phyloP scores from a whole-genome alignment of 2,113 vertebrate species.

The Lipophrys pholis region DNA sequence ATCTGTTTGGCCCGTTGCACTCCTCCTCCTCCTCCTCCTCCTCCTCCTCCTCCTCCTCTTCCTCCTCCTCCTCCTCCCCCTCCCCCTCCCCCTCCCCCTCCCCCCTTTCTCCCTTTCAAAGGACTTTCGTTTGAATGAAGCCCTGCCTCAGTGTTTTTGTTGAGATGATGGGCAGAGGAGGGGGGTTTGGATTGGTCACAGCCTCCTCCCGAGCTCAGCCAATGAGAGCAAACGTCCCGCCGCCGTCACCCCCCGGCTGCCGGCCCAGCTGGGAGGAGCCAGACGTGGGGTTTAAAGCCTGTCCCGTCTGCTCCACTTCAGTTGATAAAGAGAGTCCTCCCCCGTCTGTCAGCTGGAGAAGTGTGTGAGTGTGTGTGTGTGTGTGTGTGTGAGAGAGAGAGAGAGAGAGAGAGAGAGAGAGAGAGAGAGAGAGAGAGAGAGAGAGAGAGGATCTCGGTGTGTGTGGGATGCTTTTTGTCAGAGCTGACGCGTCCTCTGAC shows the following conservation, averaged over 20 bases:
- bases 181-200: constrained; percentile 74
- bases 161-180: constrained; percentile 65
- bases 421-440: neutral
- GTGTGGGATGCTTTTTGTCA: constrained; percentile 53
- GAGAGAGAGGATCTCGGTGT: constrained; percentile 26
- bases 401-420: constrained; percentile 3
- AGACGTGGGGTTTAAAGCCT: constrained; percentile 77
- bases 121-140: constrained; percentile 86
- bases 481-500: constrained; percentile 34
- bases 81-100: neutral
- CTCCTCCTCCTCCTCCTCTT: neutral
- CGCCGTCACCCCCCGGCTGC: constrained; percentile 52
- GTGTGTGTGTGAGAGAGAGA: constrained; percentile 4
- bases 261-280: constrained; percentile 78
- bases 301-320: constrained; percentile 76
- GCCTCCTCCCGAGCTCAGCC: constrained; percentile 54
- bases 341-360: constrained; percentile 51
- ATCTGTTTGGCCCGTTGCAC: constrained; percentile 72
- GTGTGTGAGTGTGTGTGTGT: constrained; percentile 51
- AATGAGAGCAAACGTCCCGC: constrained; percentile 62
- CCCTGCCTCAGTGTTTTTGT: constrained; percentile 80
- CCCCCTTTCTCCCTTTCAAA: constrained; percentile 77
- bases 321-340: constrained; percentile 59
- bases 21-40: neutral
- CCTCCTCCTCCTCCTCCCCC: neutral